A percentile compares a stretch with the other conserved stretches of the same genome.
Evolutionary conservation across 2,113 vertebrate species (phyloP).

Genomic region (Peromyscus leucopus): DNA sequence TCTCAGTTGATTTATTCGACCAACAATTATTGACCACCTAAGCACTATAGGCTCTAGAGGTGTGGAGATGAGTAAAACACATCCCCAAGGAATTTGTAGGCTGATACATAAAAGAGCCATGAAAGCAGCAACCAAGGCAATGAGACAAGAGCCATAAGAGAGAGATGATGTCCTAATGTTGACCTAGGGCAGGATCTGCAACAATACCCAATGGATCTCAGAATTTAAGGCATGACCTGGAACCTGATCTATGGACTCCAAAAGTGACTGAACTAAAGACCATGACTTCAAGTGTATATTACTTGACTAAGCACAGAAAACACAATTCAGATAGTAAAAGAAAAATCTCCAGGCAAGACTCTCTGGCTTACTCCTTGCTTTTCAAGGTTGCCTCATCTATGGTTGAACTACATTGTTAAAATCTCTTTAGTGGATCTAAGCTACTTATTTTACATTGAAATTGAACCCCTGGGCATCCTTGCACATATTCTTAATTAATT

Average conservation of each 20-base stretch:
- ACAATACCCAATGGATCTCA: neutral
- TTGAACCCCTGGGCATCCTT: slow-evolving; percentile 69
- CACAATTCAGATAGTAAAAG: neutral
- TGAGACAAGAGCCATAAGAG: neutral
- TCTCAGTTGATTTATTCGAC: slow-evolving; percentile 36
- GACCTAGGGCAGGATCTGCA: neutral
- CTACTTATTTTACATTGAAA: slow-evolving; percentile 74
- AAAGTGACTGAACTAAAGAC: neutral
- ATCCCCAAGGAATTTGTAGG: neutral
- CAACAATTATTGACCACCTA: slow-evolving; percentile 22
- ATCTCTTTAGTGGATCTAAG: slow-evolving; percentile 39
- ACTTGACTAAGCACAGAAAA: neutral
- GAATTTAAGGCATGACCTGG: slow-evolving; percentile 8
- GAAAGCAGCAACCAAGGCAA: neutral
- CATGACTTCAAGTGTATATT: neutral
- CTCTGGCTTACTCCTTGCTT: neutral
- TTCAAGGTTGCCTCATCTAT: slow-evolving; percentile 25
- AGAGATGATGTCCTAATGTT: neutral
- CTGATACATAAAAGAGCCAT: neutral
- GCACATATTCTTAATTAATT: slow-evolving; percentile 78
- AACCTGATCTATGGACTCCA: neutral
- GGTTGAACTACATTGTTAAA: slow-evolving; percentile 59
- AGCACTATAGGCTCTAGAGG: neutral
- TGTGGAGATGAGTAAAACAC: neutral
- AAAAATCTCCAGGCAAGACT: neutral